phyloP scores from a whole-genome alignment of 2,888 invertebrate species.

The Lasius fuliginosus region DNA sequence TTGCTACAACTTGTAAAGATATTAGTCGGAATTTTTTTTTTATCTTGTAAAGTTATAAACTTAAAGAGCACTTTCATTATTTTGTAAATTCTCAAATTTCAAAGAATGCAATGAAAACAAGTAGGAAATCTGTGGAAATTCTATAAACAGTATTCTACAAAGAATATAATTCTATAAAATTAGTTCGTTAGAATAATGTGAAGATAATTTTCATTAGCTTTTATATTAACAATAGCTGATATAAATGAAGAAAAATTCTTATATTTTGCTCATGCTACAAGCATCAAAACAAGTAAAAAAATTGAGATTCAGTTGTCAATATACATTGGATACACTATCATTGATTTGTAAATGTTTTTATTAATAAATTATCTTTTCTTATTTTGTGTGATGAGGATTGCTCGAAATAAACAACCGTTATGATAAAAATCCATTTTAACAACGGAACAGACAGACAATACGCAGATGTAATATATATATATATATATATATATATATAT shows the following conservation, averaged over 20 bases:
- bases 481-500: slow-evolving; percentile 3
- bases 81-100: not conserved
- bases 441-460: slow-evolving; percentile 84
- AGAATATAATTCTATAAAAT: too few relatives aligned
- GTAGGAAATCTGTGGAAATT: not conserved
- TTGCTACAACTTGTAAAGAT: not conserved
- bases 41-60: not conserved
- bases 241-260: slow-evolving; percentile 5
- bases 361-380: slow-evolving; percentile 86
- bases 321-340: slow-evolving; percentile 64
- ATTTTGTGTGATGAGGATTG: slow-evolving; percentile 83
- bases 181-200: not conserved
- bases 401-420: slow-evolving; percentile 85
- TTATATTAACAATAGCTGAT: not conserved
- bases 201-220: not conserved
- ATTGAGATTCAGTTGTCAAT: slow-evolving; percentile 54
- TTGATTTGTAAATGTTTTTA: slow-evolving; percentile 86
- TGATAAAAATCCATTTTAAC: slow-evolving; percentile 85
- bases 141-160: not conserved
- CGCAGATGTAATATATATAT: slow-evolving; percentile 79
- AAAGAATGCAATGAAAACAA: not conserved
- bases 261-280: slow-evolving; percentile 6
- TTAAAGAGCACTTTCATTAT: not conserved
- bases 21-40: not conserved
- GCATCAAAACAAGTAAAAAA: slow-evolving; percentile 1